Evolutionary conservation across 2,113 vertebrate species (phyloP).

Genomic region (Rhinogobius similis): DNA sequence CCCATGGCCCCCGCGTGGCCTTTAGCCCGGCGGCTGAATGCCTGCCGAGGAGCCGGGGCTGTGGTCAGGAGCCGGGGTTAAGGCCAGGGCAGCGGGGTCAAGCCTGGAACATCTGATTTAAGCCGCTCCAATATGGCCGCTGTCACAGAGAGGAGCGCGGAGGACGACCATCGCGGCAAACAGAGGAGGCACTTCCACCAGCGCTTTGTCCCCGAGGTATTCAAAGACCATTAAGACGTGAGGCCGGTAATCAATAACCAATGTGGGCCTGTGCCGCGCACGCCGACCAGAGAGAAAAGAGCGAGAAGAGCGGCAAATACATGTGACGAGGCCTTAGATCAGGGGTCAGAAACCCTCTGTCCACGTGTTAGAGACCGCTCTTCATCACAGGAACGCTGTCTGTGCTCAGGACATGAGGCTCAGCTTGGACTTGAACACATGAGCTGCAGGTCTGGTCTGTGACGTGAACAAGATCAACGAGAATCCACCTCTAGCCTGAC

Average conservation of each 20-base stretch:
- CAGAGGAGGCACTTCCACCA: constrained; percentile 21
- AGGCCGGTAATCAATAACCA: background rate
- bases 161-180: constrained; percentile 51
- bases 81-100: constrained; percentile 75
- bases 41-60: constrained; percentile 64
- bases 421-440: too few relatives aligned
- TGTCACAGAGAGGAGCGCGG: constrained; percentile 48
- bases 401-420: too few relatives aligned
- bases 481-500: too few relatives aligned
- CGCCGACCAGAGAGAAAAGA: too few relatives aligned
- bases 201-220: background rate
- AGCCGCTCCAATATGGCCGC: constrained; percentile 51
- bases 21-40: constrained; percentile 52
- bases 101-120: constrained; percentile 69
- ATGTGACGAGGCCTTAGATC: background rate
- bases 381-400: too few relatives aligned
- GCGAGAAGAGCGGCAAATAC: background rate
- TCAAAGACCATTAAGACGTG: constrained; percentile 17
- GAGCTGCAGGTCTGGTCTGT: too few relatives aligned
- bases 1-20: constrained; percentile 53
- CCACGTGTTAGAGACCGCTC: background rate
- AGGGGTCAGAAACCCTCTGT: background rate
- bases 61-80: constrained; percentile 71
- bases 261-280: background rate
- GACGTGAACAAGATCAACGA: too few relatives aligned